Evolutionary conservation across 2,113 vertebrate genomes (phyloP).

Genomic region (Pontoporia blainvillei): DNA sequence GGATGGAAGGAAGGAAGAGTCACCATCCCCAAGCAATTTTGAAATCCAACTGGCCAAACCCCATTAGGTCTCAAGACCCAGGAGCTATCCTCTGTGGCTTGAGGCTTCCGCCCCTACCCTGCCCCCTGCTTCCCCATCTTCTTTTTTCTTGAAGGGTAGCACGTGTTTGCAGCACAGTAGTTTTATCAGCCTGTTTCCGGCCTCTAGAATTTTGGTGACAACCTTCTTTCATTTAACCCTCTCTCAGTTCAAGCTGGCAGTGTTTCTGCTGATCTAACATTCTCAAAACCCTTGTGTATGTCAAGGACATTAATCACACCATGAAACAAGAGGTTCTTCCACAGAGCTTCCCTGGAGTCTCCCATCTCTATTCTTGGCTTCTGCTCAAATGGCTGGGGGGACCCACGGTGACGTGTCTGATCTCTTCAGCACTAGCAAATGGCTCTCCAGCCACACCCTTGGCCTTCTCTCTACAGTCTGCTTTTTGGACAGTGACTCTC

Average conservation of each 20-base stretch:
- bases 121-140: neutral
- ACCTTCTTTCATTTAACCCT: neutral
- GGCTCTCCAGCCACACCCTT: neutral
- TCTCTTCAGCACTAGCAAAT: neutral
- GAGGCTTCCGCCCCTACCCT: neutral
- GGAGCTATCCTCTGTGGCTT: neutral
- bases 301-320: neutral
- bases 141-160: neutral
- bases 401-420: rapidly evolving
- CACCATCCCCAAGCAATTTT: neutral
- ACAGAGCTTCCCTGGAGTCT: neutral
- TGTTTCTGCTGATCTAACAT: neutral
- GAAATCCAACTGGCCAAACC: neutral
- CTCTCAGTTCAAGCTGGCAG: neutral
- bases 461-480: neutral
- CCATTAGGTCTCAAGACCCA: neutral
- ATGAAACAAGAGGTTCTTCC: neutral
- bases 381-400: neutral
- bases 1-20: neutral
- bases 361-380: neutral
- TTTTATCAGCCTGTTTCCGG: neutral
- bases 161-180: neutral
- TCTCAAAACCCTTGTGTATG: neutral
- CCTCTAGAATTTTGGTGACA: neutral
- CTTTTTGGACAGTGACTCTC: neutral